Base-by-base conservation (phyloP, 2,888 invertebrate species). In the Ochropleura plecta region DNA sequence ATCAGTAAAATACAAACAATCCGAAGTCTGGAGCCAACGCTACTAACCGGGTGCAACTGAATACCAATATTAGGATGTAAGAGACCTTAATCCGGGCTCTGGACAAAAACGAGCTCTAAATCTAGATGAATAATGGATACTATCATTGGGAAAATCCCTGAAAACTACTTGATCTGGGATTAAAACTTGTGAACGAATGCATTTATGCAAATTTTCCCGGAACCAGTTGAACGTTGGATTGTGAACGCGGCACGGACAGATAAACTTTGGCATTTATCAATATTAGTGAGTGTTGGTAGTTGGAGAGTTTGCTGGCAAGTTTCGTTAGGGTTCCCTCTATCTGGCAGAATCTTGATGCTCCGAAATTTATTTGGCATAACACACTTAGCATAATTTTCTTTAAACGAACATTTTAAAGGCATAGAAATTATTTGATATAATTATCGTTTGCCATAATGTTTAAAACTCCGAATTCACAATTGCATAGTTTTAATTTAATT, bases 271-370 rank as follows among this genome's bases (percentile, higher is more conserved):
- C 53, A 60, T 79, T 68, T 64, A 65, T 49, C 3, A 64, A 65
- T 79, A 65, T 65, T 69, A 82, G 40, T 53, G 30, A 59, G 55
- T 77, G 77, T 78, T 42, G 78, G 82, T 76, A 62, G 40, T 49
- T 3, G 9, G 77, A n/a, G 66, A 62, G 64, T 30, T 51, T 10
- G 59, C 1, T 12, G 30, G 51, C 62, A 12, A 42, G 51, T 48
- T 30, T 8, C 14, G 6, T 6, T 5, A 48, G 40, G n/a, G n/a
- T n/a, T n/a, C n/a, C n/a, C n/a, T n/a, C n/a, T n/a, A n/a, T n/a
- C n/a, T n/a, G n/a, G n/a, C n/a, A n/a, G n/a, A n/a, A n/a, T n/a
- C n/a, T n/a, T n/a, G n/a, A n/a, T n/a, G n/a, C n/a, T n/a, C n/a
- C n/a, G n/a, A n/a, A n/a, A n/a, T n/a, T n/a, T n/a, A n/a, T n/a